phyloP scores from a whole-genome alignment of 1,140 invertebrate genomes.

The Hylaeus anthracinus region DNA sequence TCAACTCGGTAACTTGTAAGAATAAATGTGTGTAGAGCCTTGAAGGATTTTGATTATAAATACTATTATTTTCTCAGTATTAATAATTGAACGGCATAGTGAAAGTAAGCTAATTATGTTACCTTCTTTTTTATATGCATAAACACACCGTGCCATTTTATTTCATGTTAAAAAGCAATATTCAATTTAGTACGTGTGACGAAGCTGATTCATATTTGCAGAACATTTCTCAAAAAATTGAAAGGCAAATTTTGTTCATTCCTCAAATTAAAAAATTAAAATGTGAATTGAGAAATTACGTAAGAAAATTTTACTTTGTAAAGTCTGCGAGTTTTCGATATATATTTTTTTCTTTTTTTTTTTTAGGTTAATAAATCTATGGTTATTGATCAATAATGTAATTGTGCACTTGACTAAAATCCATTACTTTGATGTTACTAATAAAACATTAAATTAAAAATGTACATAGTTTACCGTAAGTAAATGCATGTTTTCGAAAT shows the following conservation, averaged over 20 bases:
- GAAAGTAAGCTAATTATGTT: slow-evolving; percentile 7
- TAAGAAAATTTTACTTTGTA: background rate
- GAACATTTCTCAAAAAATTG: background rate
- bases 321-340: slow-evolving; percentile 34
- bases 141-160: slow-evolving; percentile 23
- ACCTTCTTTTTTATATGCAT: background rate
- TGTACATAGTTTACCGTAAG: slow-evolving; percentile 36
- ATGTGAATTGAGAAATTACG: slow-evolving; percentile 8
- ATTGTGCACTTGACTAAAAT: slow-evolving; percentile 18
- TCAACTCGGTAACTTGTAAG: slow-evolving; percentile 8
- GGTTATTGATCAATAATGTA: slow-evolving; percentile 11
- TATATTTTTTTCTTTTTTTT: background rate
- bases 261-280: background rate
- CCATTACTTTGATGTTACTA: slow-evolving; percentile 23
- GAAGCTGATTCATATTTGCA: background rate
- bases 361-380: background rate
- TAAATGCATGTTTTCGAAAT: slow-evolving; percentile 31
- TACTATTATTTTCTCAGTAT: slow-evolving; percentile 26
- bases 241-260: background rate
- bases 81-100: background rate
- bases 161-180: slow-evolving; percentile 15
- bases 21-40: slow-evolving; percentile 32
- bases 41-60: slow-evolving; percentile 4
- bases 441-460: slow-evolving; percentile 22
- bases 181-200: background rate